Base-by-base conservation (phyloP, 1,140 invertebrate genomes). In the Oscheius sp. region DNA sequence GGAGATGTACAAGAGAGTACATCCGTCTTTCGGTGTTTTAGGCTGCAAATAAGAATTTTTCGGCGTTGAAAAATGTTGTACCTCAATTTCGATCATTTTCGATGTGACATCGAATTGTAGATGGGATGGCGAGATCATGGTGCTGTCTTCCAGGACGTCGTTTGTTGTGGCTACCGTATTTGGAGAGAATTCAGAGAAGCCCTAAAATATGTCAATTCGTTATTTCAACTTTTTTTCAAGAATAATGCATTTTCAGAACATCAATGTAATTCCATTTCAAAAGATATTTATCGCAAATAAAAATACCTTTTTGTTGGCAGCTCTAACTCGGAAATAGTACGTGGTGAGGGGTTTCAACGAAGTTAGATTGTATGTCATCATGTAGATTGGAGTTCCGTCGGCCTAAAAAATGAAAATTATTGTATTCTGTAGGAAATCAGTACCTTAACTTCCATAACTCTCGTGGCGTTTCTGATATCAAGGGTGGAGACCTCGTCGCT, bases 291-390 rank as follows among this genome's bases (percentile, higher is more conserved):
- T n/a, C n/a, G n/a, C 42, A 45, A 45, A 45, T 45, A 18, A 15
- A 18, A 15, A 18, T 45, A 45, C 42, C 34, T 71, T 71, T 31
- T 42, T 35, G 46, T 38, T 71, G 35, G 58, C 59, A 63, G 69
- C 62, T 61, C 45, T 35, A 46, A 59, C 45, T 10, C 71, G 63
- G 28, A 74, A 59, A 52, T 74, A 59, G 58, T 74, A 74, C 42
- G 72, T 74, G 35, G 72, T 68, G 34, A 74, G 52, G 20, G 64
- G 62, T 3, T 36, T 67, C 38, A 74, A 58, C 3, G 64, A 68
- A n/a, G 72, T 74, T 32, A 74, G 49, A 34, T 74, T 74, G 72
- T 59, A 74, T 35, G 42, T 46, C 29, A 36, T 61, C 32, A 73
- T 58, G 32, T 58, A 67, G 10, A 34, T 36, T 3, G 65, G 49